Conservation (phyloP, 2,888 invertebrate species). For the Cenopis cana region DNA sequence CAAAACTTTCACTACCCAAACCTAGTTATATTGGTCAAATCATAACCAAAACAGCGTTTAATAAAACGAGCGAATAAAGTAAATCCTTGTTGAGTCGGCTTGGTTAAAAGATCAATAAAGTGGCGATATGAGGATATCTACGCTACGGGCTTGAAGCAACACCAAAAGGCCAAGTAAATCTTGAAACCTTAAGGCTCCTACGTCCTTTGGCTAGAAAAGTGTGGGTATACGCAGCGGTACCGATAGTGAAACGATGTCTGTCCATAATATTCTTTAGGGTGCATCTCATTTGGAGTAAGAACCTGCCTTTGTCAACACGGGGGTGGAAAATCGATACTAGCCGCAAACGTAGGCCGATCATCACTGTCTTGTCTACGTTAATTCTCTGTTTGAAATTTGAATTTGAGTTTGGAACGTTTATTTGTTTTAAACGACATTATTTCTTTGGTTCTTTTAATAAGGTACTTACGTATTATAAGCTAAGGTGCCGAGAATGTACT, state of each 20-base stretch:
- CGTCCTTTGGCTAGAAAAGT: conserved; percentile 47
- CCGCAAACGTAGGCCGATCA: conserved; percentile 74
- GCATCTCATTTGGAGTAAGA: conserved; percentile 85
- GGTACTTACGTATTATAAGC: not conserved
- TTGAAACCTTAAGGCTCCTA: not conserved
- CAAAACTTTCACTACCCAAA: not conserved
- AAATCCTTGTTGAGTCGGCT: conserved; percentile 53
- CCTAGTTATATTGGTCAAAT: conserved; percentile 13
- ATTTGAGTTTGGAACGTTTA: conserved; percentile 27
- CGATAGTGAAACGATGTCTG: conserved; percentile 83
- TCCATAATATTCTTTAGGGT: conserved; percentile 85
- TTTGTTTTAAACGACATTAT: no score
- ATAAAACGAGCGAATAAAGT: conserved; percentile 47
- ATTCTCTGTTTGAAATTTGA: conserved; percentile 66
- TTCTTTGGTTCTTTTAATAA: conserved; percentile 13
- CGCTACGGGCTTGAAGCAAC: conserved; percentile 46
- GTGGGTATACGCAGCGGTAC: conserved; percentile 51
- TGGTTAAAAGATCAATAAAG: conserved; percentile 76
- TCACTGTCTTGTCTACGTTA: conserved; percentile 67
- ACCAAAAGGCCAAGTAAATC: not conserved
- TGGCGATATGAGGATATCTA: conserved; percentile 72
- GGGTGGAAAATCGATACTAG: conserved; percentile 83
- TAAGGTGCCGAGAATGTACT: not conserved
- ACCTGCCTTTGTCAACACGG: conserved; percentile 85
- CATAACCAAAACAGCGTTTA: conserved; percentile 45